phyloP scores from a whole-genome alignment of 2,888 invertebrate genomes.

The Baccha elongata region DNA sequence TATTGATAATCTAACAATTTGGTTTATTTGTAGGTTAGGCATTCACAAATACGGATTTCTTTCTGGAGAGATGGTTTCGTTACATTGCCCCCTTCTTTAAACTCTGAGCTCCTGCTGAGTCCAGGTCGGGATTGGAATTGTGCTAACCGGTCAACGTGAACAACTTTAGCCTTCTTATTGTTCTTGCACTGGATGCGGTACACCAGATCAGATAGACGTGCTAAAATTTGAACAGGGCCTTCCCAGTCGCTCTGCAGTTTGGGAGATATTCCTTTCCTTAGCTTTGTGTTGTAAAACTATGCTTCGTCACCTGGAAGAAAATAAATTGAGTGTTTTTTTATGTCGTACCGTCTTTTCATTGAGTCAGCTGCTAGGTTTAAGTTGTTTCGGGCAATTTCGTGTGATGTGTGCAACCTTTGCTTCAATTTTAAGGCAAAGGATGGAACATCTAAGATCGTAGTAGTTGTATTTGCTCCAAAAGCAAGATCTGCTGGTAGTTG shows the following conservation, averaged over 20 bases:
- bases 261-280: neutral
- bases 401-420: neutral
- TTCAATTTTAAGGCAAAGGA: neutral
- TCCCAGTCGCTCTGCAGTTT: slow-evolving; percentile 6
- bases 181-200: neutral
- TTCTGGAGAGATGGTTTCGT: too few relatives aligned
- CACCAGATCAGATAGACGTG: neutral
- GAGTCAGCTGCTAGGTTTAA: neutral
- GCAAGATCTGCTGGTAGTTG: neutral
- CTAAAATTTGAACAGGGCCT: neutral
- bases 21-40: too few relatives aligned
- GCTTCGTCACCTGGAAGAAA: slow-evolving; percentile 1
- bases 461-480: neutral
- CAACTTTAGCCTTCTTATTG: neutral
- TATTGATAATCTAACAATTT: too few relatives aligned
- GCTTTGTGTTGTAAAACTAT: neutral
- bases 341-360: neutral
- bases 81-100: neutral
- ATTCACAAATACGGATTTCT: too few relatives aligned
- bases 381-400: neutral
- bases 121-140: neutral
- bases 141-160: neutral
- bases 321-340: neutral
- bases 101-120: neutral
- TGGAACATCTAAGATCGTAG: neutral